Base-by-base conservation (phyloP, 2,888 invertebrate genomes). In the Diaperis boleti region DNA sequence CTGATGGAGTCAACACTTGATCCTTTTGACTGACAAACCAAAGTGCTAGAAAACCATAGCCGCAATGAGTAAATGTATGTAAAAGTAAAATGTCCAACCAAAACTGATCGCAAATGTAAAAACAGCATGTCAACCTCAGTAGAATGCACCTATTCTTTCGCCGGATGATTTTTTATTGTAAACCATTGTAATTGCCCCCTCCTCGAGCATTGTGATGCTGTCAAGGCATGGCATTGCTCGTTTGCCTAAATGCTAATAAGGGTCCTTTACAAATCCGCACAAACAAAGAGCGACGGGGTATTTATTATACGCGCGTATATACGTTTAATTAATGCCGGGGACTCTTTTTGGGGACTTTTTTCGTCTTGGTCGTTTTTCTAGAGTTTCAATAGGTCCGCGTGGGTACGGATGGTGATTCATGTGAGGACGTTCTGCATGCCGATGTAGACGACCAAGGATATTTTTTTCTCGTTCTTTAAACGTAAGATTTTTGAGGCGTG, bases 191-290 rank as follows among this genome's bases (percentile, higher is more conserved):
- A 77, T 77, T 77, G 76, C 77, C 76, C 75, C 74, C 71, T 74
- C 74, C 5, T 7, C 10, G 44, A 29, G 5, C 44, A 52, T 60
- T 61, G 45, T 55, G 45, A 45, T 45, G 54, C 55, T 55, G 49
- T 59, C 56, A 61, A 55, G n/a, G n/a, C n/a, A n/a, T n/a, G n/a
- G 47, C 59, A 39, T 55, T 57, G 64, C 62, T 69, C 70, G 74
- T 78, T 76, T 77, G 75, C 75, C 75, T 77, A 76, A 77, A 78
- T 78, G 76, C 75, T 78, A 78, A 78, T 78, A 74, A 73, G 76
- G 69, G 67, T 22, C 41, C 66, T 67, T 54, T 61, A 61, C 54
- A 61, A 61, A 61, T 61, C 61, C 45, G 39, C 50, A 59, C 50
- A 59, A 59, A 59, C 59, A 59, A 59, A 59, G 42, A 59, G 50